phyloP scores from a whole-genome alignment of 2,113 vertebrate species.

The Phrynosoma platyrhinos region DNA sequence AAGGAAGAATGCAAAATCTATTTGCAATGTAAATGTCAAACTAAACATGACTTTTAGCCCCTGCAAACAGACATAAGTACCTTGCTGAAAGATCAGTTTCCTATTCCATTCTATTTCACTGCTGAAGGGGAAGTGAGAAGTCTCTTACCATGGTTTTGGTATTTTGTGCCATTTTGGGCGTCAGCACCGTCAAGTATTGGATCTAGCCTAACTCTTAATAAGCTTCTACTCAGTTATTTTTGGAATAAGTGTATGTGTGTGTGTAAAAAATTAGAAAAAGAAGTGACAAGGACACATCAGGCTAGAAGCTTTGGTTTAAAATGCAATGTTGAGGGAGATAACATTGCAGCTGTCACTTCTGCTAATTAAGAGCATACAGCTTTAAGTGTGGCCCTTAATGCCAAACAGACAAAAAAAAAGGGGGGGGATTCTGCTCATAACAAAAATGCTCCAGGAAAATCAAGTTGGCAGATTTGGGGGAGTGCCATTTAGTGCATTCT shows the following conservation, averaged over 20 bases:
- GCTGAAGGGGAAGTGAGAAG: neutral
- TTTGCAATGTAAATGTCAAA: neutral
- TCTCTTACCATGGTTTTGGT: neutral
- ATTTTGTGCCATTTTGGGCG: neutral
- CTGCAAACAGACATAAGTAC: neutral
- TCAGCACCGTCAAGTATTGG: neutral
- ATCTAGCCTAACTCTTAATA: neutral
- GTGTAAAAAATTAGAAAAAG: neutral
- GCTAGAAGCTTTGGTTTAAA: neutral
- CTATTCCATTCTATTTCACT: neutral
- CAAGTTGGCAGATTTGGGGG: slow-evolving; percentile 39
- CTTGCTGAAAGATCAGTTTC: neutral
- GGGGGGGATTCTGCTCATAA: slow-evolving; percentile 23
- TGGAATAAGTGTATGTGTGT: too few species aligned
- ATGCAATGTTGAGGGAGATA: slow-evolving; percentile 7
- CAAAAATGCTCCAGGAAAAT: slow-evolving; percentile 41
- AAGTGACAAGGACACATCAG: neutral
- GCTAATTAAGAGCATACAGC: slow-evolving; percentile 32
- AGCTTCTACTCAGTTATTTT: neutral
- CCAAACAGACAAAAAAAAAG: slow-evolving; percentile 17
- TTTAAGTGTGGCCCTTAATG: slow-evolving; percentile 1
- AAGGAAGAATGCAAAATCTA: neutral
- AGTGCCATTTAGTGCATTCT: neutral
- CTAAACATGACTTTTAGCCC: neutral
- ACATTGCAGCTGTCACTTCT: neutral